A percentile compares a stretch with the other conserved stretches of the same genome.
Conservation (phyloP, 2,113 vertebrate species). For the Bos javanicus region DNA sequence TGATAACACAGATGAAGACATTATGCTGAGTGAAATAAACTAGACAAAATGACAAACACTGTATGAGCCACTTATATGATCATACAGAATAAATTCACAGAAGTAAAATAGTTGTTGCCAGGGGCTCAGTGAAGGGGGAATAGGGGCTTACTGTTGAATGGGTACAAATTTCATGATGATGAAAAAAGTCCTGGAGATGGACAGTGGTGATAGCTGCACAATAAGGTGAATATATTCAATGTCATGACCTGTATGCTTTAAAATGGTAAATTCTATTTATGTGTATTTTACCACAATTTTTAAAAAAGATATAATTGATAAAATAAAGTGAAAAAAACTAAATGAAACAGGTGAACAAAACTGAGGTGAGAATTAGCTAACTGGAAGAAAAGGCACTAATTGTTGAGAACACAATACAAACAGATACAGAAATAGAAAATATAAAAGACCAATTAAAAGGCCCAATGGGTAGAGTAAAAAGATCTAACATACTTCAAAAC, state of each 20-base stretch:
- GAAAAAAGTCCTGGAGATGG: background rate
- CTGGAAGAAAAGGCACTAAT: background rate
- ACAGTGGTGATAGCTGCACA: background rate
- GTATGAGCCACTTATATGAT: background rate
- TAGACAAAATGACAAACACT: background rate
- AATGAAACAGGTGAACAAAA: background rate
- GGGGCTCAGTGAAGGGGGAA: background rate
- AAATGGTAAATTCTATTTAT: background rate
- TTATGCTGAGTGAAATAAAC: background rate
- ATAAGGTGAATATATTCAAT: background rate
- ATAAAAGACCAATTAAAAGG: background rate
- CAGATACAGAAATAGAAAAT: background rate
- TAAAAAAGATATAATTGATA: background rate
- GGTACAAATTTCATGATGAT: background rate
- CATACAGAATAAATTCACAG: background rate
- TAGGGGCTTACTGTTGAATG: background rate
- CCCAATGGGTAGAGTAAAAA: background rate
- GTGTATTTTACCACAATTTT: background rate
- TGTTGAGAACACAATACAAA: slow-evolving; percentile 1
- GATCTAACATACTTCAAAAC: background rate
- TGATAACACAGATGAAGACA: background rate
- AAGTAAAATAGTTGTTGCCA: background rate
- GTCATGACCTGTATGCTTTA: background rate
- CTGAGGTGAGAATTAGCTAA: background rate
- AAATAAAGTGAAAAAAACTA: background rate